Evolutionary conservation across 92 coral and sea anemone genomes (phyloP).

Genomic region (Palythoa grandiflora): DNA sequence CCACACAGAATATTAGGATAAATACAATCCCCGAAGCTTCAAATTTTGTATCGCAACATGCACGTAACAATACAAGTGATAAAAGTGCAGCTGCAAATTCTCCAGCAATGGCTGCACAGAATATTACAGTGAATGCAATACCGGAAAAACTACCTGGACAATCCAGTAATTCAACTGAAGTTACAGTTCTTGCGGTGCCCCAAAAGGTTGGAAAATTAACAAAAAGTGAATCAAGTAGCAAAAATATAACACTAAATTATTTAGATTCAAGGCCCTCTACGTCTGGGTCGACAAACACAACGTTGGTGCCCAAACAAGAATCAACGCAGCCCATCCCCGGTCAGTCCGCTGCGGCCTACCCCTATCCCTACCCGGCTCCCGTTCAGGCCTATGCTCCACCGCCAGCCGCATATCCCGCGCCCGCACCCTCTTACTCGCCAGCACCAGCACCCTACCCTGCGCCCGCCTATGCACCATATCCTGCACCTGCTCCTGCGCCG

Average conservation of each 20-base stretch:
- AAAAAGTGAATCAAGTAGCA: constrained; percentile 15
- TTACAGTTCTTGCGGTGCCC: constrained; percentile 27
- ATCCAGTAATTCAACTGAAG: background rate
- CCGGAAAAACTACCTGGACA: background rate
- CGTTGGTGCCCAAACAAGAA: constrained; percentile 59
- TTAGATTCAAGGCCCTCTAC: constrained; percentile 39
- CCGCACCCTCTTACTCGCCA: constrained; percentile 66
- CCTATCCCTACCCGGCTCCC: constrained; percentile 49
- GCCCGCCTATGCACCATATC: constrained; percentile 68
- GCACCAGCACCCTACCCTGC: constrained; percentile 55
- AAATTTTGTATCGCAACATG: background rate
- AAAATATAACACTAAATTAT: constrained; percentile 26
- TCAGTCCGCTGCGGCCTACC: constrained; percentile 39
- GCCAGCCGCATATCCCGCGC: constrained; percentile 47
- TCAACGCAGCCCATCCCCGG: constrained; percentile 54
- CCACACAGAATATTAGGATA: constrained; percentile 15
- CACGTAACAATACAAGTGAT: background rate
- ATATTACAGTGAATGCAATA: constrained; percentile 32
- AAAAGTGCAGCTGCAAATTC: background rate
- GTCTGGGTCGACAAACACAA: constrained; percentile 8
- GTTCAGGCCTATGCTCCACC: constrained; percentile 45
- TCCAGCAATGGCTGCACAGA: constrained; percentile 16
- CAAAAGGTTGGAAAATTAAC: constrained; percentile 22
- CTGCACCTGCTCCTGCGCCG: constrained; percentile 70
- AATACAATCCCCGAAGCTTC: constrained; percentile 10